A percentile compares a stretch with the other conserved stretches of the same genome.
phyloP scores from a whole-genome alignment of 2,797 vertebrate species.

The Xiphorhynchus erythropygius region DNA sequence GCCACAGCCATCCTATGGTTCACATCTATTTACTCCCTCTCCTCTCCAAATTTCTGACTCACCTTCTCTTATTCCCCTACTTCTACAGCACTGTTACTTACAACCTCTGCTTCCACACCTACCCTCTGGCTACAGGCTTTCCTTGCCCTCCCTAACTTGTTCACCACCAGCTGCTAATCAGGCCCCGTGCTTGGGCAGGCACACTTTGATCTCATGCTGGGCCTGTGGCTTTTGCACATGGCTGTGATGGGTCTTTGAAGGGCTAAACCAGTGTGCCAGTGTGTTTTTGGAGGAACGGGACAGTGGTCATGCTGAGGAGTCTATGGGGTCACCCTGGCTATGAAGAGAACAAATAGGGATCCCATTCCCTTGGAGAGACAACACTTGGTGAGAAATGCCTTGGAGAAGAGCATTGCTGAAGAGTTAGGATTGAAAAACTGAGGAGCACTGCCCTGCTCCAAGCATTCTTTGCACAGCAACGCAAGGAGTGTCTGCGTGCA shows the following conservation, averaged over 20 bases:
- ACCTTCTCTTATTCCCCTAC: neutral
- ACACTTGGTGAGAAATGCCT: neutral
- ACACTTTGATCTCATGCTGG: neutral
- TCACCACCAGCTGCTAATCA: neutral
- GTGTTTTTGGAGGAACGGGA: neutral
- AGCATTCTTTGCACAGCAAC: neutral
- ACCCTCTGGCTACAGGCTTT: neutral
- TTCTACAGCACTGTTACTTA: neutral
- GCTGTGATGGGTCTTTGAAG: neutral
- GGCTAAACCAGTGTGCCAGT: rapidly evolving
- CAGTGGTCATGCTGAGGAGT: rapidly evolving
- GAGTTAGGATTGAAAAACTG: neutral
- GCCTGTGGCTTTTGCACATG: neutral
- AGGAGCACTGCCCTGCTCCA: neutral
- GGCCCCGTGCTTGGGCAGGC: rapidly evolving
- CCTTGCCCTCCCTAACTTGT: rapidly evolving
- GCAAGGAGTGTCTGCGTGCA: rapidly evolving
- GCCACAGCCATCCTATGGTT: neutral
- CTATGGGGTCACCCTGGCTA: neutral
- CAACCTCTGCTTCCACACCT: neutral
- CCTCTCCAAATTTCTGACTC: neutral
- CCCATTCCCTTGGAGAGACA: neutral
- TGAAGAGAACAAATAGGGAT: neutral
- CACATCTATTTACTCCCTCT: neutral
- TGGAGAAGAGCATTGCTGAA: neutral